Conservation (phyloP, 2,797 vertebrate genomes). For the Salmo trutta region DNA sequence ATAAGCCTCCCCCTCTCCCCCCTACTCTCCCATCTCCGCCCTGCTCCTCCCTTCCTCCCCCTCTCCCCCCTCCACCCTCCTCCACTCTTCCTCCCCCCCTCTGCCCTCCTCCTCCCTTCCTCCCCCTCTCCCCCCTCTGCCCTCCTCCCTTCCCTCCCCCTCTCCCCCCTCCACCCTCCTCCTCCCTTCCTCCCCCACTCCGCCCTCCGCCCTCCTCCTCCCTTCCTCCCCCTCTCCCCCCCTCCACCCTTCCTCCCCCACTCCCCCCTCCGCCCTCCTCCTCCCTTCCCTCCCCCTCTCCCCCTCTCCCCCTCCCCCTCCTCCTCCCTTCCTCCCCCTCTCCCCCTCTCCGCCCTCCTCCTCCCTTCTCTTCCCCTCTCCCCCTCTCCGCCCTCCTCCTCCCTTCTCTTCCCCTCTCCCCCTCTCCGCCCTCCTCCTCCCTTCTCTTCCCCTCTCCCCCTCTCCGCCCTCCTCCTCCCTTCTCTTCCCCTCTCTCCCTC, state of each 20-base stretch:
- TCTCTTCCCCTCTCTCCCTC: neutral
- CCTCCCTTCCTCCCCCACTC: too few species aligned
- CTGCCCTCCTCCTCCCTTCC: neutral
- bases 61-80: neutral
- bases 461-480: neutral
- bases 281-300: neutral
- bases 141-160: too few species aligned
- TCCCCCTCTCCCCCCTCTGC: too few species aligned
- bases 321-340: neutral
- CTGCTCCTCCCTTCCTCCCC: too few species aligned
- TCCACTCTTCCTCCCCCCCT: neutral
- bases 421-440: too few species aligned
- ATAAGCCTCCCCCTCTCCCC: neutral
- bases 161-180: too few species aligned
- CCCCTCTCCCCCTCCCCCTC: neutral
- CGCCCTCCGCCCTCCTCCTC: neutral
- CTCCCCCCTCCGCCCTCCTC: too few species aligned
- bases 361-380: neutral
- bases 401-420: too few species aligned
- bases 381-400: too few species aligned
- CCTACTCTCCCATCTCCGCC: neutral
- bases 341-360: neutral
- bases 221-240: neutral
- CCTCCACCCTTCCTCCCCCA: too few species aligned
- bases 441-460: neutral